Evolutionary conservation across 30 jellyfish, hydroid and myxozoan species (phyloP), one percentile per base, ranked within the genome.

Genomic region (Cassiopea andromeda): DNA sequence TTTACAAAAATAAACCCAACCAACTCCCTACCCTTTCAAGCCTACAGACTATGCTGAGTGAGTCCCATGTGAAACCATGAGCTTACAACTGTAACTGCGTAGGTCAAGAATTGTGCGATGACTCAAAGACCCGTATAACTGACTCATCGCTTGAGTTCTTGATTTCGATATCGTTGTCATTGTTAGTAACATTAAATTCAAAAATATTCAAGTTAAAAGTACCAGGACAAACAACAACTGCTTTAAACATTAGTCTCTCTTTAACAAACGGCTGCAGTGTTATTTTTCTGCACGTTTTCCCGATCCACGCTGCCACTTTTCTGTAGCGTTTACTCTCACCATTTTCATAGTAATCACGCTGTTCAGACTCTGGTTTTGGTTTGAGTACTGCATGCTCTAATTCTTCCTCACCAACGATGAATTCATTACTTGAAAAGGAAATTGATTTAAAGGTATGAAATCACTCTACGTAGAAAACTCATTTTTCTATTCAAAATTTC

Each of bases 161-260:
- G 71, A 87, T 57, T 3, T 44, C 80, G 70, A 78, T 50, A 17
- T 68, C 81, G 14, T 19, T 27, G 54, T 78, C 84, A 48, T 46
- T 59, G 46, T 69, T 90, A 4, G 17, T 18, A 54, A 46, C 54
- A 64, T 4, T 38, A 3, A 87, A 38, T 10, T 87, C 90, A 38
- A 87, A 87, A 1, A 72, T 60, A 60, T 87, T 87, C 70, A 87
- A 78, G 79, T 87, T 64, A 57, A 74, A 87, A 18, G 81, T 48
- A 13, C 94, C 94, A 3, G 94, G 90, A 70, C 87, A 46, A 45
- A 79, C 68, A 1, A 73, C 84, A 18, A 78, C 79, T 16, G 94
- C 94, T 19, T 46, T 68, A 83, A 87, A 87, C 9, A 13, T 60
- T 45, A 78, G 61, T 13, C 45, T 78, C 44, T 87, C 84, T 7